Percentiles rank a stretch among this genome's conserved stretches.
These are phyloP conservation scores for Lucilia cuprina DNA, from an alignment of 1,140 invertebrate species.

Conservation along the genomic window DNA sequence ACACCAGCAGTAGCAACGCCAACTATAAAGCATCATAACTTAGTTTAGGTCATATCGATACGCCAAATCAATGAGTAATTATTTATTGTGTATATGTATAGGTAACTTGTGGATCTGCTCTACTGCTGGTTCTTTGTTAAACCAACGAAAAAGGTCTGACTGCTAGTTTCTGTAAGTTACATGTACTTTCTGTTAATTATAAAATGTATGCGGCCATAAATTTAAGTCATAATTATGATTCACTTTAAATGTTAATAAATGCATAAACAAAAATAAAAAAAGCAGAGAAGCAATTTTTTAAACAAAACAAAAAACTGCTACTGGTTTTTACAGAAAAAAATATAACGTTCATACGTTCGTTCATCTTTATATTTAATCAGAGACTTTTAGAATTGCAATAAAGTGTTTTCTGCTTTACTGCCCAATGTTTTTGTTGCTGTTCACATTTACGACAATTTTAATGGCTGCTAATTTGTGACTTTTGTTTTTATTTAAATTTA, in stretches of 20 bases:
- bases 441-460: neutral
- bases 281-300: neutral
- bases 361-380: neutral
- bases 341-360: no score
- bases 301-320: neutral
- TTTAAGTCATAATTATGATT: neutral
- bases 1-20: neutral
- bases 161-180: no score
- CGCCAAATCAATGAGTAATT: neutral
- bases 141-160: neutral
- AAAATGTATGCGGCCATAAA: neutral
- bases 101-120: no score
- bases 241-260: neutral
- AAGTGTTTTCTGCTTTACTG: no score
- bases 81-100: neutral
- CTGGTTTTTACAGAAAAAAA: neutral
- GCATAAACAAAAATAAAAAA: neutral
- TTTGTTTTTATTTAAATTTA: neutral
- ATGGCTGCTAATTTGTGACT: neutral
- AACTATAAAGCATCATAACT: neutral
- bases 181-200: neutral
- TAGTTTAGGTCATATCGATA: neutral
- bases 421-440: no score
- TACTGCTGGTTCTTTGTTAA: neutral
- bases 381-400: neutral